phyloP scores from a whole-genome alignment of 2,797 vertebrate genomes.

The Rhinatrema bivittatum region DNA sequence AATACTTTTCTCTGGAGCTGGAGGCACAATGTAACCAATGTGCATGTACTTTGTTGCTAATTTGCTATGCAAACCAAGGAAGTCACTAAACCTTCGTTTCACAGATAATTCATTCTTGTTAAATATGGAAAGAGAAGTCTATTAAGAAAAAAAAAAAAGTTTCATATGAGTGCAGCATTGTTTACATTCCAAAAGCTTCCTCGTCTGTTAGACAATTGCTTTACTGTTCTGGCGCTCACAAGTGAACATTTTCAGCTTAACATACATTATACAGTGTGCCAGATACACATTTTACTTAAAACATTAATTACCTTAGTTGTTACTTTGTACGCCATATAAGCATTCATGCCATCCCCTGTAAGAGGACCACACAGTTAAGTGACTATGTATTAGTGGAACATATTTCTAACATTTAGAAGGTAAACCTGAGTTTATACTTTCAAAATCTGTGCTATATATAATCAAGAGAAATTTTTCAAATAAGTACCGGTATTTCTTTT shows the following conservation, averaged over 20 bases:
- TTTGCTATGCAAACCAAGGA: slow-evolving; percentile 91
- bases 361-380: slow-evolving; percentile 21
- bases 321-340: slow-evolving; percentile 95
- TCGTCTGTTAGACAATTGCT: no score
- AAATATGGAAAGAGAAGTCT: slow-evolving; percentile 83
- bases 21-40: slow-evolving; percentile 87
- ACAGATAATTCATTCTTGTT: slow-evolving; percentile 78
- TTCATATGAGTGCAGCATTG: slow-evolving; percentile 6
- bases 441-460: no score
- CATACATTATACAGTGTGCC: no score
- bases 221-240: no score
- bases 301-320: slow-evolving; percentile 74
- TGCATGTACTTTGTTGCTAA: slow-evolving; percentile 90
- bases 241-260: no score
- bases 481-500: no score
- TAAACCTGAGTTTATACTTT: no score
- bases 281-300: no score
- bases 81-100: slow-evolving; percentile 92
- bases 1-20: slow-evolving; percentile 95
- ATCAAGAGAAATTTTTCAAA: no score
- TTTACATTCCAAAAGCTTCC: no score
- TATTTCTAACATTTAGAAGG: background rate
- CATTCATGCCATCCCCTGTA: slow-evolving; percentile 93
- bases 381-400: background rate
- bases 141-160: slow-evolving; percentile 16